Conservation (phyloP, 2,113 vertebrate species). For the Nothobranchius furzeri region DNA sequence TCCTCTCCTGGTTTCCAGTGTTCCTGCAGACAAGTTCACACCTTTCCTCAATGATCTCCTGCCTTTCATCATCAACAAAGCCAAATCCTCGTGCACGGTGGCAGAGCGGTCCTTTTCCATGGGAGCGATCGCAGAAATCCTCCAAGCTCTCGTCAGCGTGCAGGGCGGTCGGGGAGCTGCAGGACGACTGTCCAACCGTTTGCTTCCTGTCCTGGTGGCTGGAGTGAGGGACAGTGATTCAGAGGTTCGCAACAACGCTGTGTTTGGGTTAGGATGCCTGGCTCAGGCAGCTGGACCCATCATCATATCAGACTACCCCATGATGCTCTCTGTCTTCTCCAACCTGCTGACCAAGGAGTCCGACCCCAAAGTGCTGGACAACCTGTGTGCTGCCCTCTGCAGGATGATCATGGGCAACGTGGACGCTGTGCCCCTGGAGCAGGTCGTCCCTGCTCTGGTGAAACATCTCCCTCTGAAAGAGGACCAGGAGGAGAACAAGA, state of each 20-base stretch:
- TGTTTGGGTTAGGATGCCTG: constrained; percentile 87
- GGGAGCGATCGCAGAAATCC: constrained; percentile 83
- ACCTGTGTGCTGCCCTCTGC: constrained; percentile 88
- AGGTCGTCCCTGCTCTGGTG: constrained; percentile 86
- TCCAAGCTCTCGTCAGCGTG: constrained; percentile 76
- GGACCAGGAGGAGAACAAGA: constrained; percentile 88
- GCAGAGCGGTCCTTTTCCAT: constrained; percentile 88
- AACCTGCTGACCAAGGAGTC: constrained; percentile 82
- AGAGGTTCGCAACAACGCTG: constrained; percentile 88
- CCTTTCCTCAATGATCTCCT: constrained; percentile 87
- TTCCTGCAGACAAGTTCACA: constrained; percentile 80
- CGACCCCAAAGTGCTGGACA: constrained; percentile 83
- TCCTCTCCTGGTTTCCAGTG: constrained; percentile 80
- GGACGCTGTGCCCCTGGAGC: constrained; percentile 79
- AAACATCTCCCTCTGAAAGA: constrained; percentile 83
- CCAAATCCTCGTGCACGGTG: constrained; percentile 81
- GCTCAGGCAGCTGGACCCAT: constrained; percentile 81
- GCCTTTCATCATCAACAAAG: constrained; percentile 85
- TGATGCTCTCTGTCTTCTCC: constrained; percentile 84
- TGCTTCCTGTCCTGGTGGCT: constrained; percentile 81
- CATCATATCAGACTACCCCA: constrained; percentile 80
- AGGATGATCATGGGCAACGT: constrained; percentile 83
- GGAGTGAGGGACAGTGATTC: constrained; percentile 78
- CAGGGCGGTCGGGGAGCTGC: constrained; percentile 66
- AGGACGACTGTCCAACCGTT: constrained; percentile 79